A percentile compares a stretch with the other conserved stretches of the same genome.
Conservation (phyloP, 2,888 invertebrate species). For the Kryphioiulus occultus region DNA sequence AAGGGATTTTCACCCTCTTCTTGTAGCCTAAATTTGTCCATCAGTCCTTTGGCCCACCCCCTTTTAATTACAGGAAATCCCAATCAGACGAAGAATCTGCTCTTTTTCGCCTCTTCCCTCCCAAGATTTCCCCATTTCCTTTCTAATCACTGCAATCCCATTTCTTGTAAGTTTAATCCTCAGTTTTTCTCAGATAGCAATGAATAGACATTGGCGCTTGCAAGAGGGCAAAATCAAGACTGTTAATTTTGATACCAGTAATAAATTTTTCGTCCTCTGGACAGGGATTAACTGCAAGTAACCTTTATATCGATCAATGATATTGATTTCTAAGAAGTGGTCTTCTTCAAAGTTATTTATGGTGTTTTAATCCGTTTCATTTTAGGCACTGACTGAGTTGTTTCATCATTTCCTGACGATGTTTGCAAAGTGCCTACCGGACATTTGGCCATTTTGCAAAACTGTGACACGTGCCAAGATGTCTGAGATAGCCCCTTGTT, state of each 20-base stretch:
- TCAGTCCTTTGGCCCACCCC: neutral
- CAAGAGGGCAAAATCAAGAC: neutral
- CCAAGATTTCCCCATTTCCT: conserved; percentile 6
- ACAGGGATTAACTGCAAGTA: neutral
- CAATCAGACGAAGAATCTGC: neutral
- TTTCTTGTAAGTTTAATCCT: neutral
- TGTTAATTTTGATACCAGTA: neutral
- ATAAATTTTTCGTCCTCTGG: no score
- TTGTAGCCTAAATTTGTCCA: neutral
- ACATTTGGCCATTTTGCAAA: neutral
- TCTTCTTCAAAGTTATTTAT: no score
- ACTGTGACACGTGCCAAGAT: neutral
- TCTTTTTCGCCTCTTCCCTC: neutral
- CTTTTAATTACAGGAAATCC: neutral
- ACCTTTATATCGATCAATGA: neutral
- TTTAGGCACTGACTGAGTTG: neutral
- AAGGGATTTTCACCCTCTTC: conserved; percentile 17
- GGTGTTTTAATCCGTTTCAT: neutral
- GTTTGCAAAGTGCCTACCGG: neutral
- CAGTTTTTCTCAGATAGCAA: neutral
- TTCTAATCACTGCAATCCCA: neutral
- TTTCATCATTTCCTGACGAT: neutral
- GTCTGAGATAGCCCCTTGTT: neutral
- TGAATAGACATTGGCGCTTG: neutral
- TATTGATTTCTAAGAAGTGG: no score